Conservation (phyloP, 2,113 vertebrate genomes). For the Bolborhynchus lineola region DNA sequence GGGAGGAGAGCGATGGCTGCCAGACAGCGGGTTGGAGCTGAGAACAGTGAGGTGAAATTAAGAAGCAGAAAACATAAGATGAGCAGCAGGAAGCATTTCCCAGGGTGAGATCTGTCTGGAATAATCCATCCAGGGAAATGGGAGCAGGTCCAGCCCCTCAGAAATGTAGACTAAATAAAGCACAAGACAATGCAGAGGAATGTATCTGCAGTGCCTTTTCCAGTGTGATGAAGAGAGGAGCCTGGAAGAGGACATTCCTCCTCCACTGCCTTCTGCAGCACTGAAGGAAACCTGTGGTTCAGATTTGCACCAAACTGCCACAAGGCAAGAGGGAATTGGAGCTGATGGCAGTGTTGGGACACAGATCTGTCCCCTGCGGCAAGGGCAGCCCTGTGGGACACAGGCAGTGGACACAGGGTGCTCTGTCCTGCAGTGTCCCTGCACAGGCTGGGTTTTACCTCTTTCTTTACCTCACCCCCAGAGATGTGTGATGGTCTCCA, state of each 20-base stretch:
- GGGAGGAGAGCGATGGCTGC: not conserved
- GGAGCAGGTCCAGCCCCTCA: not conserved
- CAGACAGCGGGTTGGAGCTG: not conserved
- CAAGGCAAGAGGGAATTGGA: not conserved
- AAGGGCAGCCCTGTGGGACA: not conserved
- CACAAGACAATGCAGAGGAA: not conserved
- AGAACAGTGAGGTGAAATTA: not conserved
- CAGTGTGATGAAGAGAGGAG: not conserved
- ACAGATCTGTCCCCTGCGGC: not conserved
- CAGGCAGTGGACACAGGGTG: not conserved
- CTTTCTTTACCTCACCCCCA: fast-evolving
- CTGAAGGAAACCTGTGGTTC: not conserved
- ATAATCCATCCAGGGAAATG: not conserved
- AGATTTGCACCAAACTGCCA: not conserved
- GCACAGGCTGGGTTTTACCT: not conserved
- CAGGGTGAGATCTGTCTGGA: not conserved
- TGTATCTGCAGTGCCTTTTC: not conserved
- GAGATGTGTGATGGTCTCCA: not conserved
- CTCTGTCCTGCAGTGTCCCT: fast-evolving
- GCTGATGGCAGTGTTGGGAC: not conserved
- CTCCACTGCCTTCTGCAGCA: not conserved
- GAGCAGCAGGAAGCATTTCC: not conserved
- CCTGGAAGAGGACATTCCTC: not conserved
- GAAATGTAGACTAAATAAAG: not conserved
- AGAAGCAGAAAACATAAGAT: not conserved